Base-by-base conservation (phyloP, 2,797 vertebrate species). In the Rhinoraja longicauda region DNA sequence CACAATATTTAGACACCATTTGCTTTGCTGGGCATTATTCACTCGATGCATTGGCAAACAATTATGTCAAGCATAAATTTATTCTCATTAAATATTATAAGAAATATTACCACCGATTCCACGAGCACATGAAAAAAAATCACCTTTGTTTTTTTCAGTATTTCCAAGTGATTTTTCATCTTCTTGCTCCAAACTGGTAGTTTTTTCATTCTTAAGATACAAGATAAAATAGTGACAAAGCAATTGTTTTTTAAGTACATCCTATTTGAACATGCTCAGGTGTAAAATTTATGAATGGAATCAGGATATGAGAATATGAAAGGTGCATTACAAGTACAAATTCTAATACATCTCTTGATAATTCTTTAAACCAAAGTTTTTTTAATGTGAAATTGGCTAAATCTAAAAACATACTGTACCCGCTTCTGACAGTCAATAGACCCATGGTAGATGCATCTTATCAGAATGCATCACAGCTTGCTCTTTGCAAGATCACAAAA, bases 121-220 rank as follows among this genome's bases (percentile, higher is more conserved):
- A 62, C 15, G 59, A 88, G 59, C 17, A 7, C 59, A 67, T 36
- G 15, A 67, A 17, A 19, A 32, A 21, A 9, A 3, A 26, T 72
- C 73, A 92, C 90, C 90, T 92, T 53, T 39, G 92, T 73, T 29
- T 53, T 53, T 73, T 26, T 75, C 70, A 92, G 39, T 72, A 75
- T 88, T 88, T 88, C n/a, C 59, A 72, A 67, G 21, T 19, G 62
- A 32, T 29, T 10, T 73, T 10, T 26, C 24, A n/a, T 92, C 36
- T 73, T 57, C 29, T 29, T 13, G 13, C 64, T 29, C 70, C 90
- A 92, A 53, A 92, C 5, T 13, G 29, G 1, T 4, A 72, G 8
- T 29, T 73, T 75, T 73, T 29, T 26, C 13, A 39, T 6, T 45
- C 90, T 92, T 75, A 91, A 45, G 10, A 53, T 6, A 39, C 26